Evolutionary conservation across 1,140 invertebrate species (phyloP).

Genomic region (Pteromalus puparum): DNA sequence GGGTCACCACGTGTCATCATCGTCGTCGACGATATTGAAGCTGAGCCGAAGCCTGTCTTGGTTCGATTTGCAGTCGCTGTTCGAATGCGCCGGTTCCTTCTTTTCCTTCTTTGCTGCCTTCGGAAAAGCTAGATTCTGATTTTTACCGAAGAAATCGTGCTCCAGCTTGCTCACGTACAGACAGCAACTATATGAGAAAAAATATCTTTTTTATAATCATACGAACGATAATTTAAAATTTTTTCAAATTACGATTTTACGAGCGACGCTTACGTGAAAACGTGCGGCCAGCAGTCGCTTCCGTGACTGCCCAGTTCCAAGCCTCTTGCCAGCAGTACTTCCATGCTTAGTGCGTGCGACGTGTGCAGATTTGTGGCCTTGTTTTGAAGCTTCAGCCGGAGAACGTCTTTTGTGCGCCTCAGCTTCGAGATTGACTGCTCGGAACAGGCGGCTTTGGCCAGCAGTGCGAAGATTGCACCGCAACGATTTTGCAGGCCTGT

Average conservation of each 20-base stretch:
- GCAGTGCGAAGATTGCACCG: slow-evolving; percentile 86
- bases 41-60: slow-evolving; percentile 73
- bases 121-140: slow-evolving; percentile 74
- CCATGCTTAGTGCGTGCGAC: slow-evolving; percentile 92
- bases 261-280: slow-evolving; percentile 83
- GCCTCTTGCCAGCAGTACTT: slow-evolving; percentile 87
- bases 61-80: slow-evolving; percentile 63
- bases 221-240: not conserved
- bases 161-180: slow-evolving; percentile 94
- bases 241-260: not conserved
- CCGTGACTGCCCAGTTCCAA: slow-evolving; percentile 93
- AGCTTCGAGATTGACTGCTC: slow-evolving; percentile 76
- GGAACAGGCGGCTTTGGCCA: slow-evolving; percentile 86
- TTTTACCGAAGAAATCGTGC: slow-evolving; percentile 87
- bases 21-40: slow-evolving; percentile 79
- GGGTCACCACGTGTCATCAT: slow-evolving; percentile 84
- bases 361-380: slow-evolving; percentile 84
- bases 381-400: slow-evolving; percentile 71
- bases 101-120: slow-evolving; percentile 72
- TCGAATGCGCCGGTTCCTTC: slow-evolving; percentile 64
- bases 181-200: slow-evolving; percentile 77
- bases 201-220: not conserved
- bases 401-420: slow-evolving; percentile 71
- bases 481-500: slow-evolving; percentile 88
- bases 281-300: slow-evolving; percentile 93